Base-by-base conservation (phyloP, 1,140 invertebrate genomes). In the Hestina assimilis region DNA sequence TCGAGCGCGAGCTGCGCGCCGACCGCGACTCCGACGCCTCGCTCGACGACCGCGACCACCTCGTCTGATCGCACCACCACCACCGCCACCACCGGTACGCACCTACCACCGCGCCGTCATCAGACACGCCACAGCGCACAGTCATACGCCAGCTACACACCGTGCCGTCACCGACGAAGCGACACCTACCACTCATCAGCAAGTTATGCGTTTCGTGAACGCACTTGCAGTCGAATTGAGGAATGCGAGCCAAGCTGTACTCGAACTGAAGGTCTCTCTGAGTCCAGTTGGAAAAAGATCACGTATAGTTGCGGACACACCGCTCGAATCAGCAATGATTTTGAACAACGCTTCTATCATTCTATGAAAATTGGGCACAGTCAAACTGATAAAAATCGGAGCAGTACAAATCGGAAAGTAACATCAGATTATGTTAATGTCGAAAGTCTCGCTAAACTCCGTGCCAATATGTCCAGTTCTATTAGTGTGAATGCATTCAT, bases 21-120 rank as follows among this genome's bases (percentile, higher is more conserved):
- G 78, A 72, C 53, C 69, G 73, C 50, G 72, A 75, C 70, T 81
- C 79, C 40, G 79, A 84, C 74, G 79, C 66, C 46, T 79, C 78
- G 68, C 82, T 83, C 65, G 81, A 84, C 76, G 82, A 81, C 63
- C 80, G 80, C 68, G 80, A 84, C 74, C 83, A 82, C 66, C 79
- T 77, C 72, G 79, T 83, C 52, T 85, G 78, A 84, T 66, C 43
- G 40, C 53, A 21, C 21, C 45, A 31, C 7, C 41, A 7, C 15
- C 53, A 12, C 35, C 46, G 46, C 52, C 40, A 15, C 31, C 26
- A 20, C 43, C 31, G 12, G 33, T 38, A 9, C 53, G 17, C 3
- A 0, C 12, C 24, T 20, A 17, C n/a, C 6, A 20, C 8, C 23
- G 26, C 26, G 12, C 43, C 9, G 15, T 46, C 7, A 31, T 29